phyloP scores from a whole-genome alignment of 1,140 invertebrate species.

The Notospermus geniculatus region DNA sequence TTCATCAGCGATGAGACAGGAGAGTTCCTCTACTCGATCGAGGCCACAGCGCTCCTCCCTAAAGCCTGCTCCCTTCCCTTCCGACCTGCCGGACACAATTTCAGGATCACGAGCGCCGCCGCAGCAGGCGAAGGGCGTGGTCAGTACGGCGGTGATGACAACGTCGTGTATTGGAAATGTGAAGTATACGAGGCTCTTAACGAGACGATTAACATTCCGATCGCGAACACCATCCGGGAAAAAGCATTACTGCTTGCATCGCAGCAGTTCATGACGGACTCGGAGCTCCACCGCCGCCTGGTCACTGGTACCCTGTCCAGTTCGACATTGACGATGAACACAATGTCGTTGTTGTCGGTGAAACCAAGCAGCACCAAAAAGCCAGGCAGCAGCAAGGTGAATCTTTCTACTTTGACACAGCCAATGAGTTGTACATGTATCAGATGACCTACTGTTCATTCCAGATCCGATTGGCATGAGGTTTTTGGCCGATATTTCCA shows the following conservation, averaged over 20 bases:
- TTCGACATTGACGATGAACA: conserved; percentile 43
- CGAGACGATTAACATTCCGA: conserved; percentile 47
- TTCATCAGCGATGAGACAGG: conserved; percentile 52
- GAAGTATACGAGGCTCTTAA: conserved; percentile 44
- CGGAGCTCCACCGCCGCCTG: conserved; percentile 45
- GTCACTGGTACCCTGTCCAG: conserved; percentile 49
- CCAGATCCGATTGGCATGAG: too few relatives aligned
- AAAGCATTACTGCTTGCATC: conserved; percentile 48
- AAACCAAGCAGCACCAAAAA: conserved; percentile 25
- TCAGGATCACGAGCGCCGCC: conserved; percentile 48
- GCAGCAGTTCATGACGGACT: conserved; percentile 50
- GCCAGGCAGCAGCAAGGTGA: too few relatives aligned
- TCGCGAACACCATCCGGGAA: conserved; percentile 46
- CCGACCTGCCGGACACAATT: conserved; percentile 35
- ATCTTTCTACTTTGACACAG: too few relatives aligned
- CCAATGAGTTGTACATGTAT: too few relatives aligned
- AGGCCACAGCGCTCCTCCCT: conserved; percentile 44
- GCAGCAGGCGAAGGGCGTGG: conserved; percentile 42
- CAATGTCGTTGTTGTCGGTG: conserved; percentile 43
- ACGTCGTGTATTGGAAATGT: conserved; percentile 53
- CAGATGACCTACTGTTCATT: too few relatives aligned
- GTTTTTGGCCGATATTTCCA: too few relatives aligned
- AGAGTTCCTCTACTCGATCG: conserved; percentile 55
- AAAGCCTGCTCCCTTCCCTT: conserved; percentile 43
- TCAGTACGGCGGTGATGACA: conserved; percentile 43